Evolutionary conservation across 2,888 invertebrate genomes (phyloP).

Genomic region (Xanthia icteritia): DNA sequence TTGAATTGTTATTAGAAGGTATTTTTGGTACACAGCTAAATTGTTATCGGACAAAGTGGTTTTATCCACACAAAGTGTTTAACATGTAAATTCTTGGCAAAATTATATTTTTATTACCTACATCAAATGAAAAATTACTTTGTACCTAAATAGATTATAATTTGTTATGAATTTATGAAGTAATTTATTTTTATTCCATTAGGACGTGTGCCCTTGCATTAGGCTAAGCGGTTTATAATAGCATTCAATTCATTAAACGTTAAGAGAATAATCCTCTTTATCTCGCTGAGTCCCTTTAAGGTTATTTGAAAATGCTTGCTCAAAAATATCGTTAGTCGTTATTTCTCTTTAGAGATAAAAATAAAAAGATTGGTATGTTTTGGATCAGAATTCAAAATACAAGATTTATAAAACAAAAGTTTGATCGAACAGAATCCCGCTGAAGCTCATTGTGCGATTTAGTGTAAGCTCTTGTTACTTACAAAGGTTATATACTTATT

Average conservation of each 20-base stretch:
- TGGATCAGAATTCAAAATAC: background rate
- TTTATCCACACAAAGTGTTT: slow-evolving; percentile 9
- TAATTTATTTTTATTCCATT: slow-evolving; percentile 45
- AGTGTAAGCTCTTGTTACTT: background rate
- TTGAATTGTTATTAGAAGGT: slow-evolving; percentile 19
- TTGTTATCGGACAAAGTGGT: slow-evolving; percentile 26
- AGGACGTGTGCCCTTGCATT: slow-evolving; percentile 37
- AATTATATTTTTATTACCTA: slow-evolving; percentile 20
- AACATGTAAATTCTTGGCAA: slow-evolving; percentile 19
- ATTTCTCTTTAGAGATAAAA: slow-evolving; percentile 14
- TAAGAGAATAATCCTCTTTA: slow-evolving; percentile 52
- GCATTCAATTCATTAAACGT: slow-evolving; percentile 45
- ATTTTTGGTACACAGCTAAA: slow-evolving; percentile 15
- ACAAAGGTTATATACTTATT: background rate
- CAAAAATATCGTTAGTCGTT: slow-evolving; percentile 20
- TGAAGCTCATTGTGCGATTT: background rate
- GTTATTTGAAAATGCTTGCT: slow-evolving; percentile 41
- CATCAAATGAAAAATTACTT: slow-evolving; percentile 35
- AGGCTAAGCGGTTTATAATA: slow-evolving; percentile 50
- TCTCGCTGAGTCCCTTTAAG: slow-evolving; percentile 35
- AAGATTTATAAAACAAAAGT: slow-evolving; percentile 17
- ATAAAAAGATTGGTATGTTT: slow-evolving; percentile 13
- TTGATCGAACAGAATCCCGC: background rate
- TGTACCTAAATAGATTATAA: slow-evolving; percentile 35
- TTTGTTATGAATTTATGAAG: slow-evolving; percentile 17